Evolutionary conservation across 2,113 vertebrate genomes (phyloP).

Genomic region (Urocolius indicus): DNA sequence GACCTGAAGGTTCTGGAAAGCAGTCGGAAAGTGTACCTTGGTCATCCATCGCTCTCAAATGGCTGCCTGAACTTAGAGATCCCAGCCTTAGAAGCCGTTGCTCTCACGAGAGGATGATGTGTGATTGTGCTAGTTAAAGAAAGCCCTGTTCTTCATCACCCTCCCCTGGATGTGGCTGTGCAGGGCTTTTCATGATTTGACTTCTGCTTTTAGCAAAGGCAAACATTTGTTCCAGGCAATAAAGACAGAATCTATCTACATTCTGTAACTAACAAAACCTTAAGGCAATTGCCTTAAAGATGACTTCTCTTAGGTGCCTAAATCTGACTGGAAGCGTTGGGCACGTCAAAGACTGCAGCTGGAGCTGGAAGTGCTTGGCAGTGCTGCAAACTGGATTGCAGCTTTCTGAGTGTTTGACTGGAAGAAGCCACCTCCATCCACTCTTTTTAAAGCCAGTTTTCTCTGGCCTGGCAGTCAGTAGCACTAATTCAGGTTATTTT

Average conservation of each 20-base stretch:
- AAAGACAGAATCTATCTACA: neutral
- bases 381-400: neutral
- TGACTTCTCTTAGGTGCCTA: neutral
- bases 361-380: neutral
- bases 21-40: neutral
- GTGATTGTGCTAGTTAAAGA: neutral
- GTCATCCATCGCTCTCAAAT: neutral
- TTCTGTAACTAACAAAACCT: neutral
- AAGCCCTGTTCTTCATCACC: neutral
- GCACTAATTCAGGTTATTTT: neutral
- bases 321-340: neutral
- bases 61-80: neutral
- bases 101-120: neutral
- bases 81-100: fast-evolving
- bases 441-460: neutral
- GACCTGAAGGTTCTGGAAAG: neutral
- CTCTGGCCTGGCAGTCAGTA: neutral
- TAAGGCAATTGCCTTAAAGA: neutral
- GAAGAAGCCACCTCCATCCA: neutral
- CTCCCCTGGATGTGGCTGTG: neutral
- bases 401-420: neutral
- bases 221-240: neutral
- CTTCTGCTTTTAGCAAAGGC: neutral
- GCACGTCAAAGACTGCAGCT: neutral
- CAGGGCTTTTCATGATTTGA: neutral